Percentiles rank a stretch among this genome's conserved stretches.
Evolutionary conservation across 2,888 invertebrate genomes (phyloP).

Genomic region (Drosophila limbata): DNA sequence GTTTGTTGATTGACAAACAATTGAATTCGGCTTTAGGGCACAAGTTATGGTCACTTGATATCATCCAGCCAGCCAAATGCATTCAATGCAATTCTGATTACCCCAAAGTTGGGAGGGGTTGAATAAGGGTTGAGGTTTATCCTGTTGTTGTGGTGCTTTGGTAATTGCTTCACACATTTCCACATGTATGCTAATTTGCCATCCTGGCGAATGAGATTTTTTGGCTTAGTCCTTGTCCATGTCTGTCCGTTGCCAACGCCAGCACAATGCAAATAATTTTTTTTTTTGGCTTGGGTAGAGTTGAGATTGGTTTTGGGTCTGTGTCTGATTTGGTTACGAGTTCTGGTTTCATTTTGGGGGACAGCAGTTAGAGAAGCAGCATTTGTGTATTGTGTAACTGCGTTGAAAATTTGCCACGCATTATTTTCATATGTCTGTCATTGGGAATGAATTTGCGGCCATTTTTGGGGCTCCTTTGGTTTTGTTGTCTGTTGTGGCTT

Average conservation of each 20-base stretch:
- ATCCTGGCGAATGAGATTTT: slow-evolving; percentile 52
- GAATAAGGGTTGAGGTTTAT: neutral
- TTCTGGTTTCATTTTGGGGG: slow-evolving; percentile 4
- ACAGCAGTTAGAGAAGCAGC: slow-evolving; percentile 1
- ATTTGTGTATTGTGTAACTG: slow-evolving; percentile 44
- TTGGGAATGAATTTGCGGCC: slow-evolving; percentile 70
- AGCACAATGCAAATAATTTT: neutral
- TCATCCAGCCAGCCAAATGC: slow-evolving; percentile 23
- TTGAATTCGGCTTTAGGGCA: slow-evolving; percentile 44
- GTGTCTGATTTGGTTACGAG: slow-evolving; percentile 4
- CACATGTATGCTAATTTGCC: slow-evolving; percentile 71
- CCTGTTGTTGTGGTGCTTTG: slow-evolving; percentile 42
- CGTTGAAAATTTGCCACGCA: slow-evolving; percentile 66
- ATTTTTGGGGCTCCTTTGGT: slow-evolving; percentile 53
- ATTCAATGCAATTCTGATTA: slow-evolving; percentile 41
- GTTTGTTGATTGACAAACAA: slow-evolving; percentile 57
- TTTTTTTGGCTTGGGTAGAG: neutral
- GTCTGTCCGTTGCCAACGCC: slow-evolving; percentile 16
- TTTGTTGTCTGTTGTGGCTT: slow-evolving; percentile 76
- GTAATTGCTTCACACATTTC: slow-evolving; percentile 69
- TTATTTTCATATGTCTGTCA: slow-evolving; percentile 72
- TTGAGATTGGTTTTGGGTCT: neutral
- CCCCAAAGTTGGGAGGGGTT: neutral
- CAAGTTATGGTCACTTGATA: slow-evolving; percentile 29
- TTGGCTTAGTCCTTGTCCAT: slow-evolving; percentile 40